phyloP scores from a whole-genome alignment of 2,113 vertebrate species.

The Aegithalos caudatus region DNA sequence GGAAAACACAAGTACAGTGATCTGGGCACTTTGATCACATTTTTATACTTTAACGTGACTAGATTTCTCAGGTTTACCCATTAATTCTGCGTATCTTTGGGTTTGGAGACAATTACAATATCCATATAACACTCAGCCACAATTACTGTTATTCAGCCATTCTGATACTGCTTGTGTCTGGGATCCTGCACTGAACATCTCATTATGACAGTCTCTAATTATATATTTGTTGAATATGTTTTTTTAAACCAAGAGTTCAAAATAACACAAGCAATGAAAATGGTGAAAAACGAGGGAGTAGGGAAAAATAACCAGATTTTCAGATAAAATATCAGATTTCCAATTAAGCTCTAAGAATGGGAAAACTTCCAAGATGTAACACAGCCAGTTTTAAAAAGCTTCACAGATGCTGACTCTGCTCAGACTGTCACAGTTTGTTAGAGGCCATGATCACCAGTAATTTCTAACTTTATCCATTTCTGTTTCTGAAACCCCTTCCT shows the following conservation, averaged over 20 bases:
- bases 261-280: not conserved
- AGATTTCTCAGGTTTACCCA: not conserved
- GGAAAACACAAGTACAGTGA: not conserved
- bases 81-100: not conserved
- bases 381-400: not conserved
- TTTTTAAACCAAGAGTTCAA: not conserved
- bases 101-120: conserved; percentile 7
- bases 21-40: not conserved
- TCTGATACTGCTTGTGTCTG: not conserved
- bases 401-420: not conserved
- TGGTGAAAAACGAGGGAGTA: not conserved
- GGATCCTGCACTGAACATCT: not conserved
- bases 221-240: not conserved
- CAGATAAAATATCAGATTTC: not conserved
- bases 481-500: not conserved
- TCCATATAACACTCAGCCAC: not conserved
- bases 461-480: not conserved
- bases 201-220: not conserved
- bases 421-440: not conserved
- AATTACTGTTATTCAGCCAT: conserved; percentile 31
- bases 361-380: not conserved
- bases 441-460: not conserved
- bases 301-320: not conserved
- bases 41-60: not conserved
- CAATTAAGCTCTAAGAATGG: not conserved